Conservation (phyloP, 2,888 invertebrate genomes). For the Strigamia crassipes region DNA sequence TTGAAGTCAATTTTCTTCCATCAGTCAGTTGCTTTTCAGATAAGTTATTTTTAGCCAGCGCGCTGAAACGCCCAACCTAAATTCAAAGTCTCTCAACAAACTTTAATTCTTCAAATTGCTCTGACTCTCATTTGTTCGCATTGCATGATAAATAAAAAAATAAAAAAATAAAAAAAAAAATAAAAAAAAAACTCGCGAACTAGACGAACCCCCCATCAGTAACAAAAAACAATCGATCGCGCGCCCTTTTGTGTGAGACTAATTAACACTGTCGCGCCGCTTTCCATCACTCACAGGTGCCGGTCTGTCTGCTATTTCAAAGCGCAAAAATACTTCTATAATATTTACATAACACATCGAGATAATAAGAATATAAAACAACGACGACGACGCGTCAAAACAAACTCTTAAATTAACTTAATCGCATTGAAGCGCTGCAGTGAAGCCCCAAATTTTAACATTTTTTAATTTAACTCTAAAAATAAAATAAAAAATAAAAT, state of each 20-base stretch:
- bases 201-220: not conserved
- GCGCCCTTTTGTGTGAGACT: not conserved
- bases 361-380: not conserved
- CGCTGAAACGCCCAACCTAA: not conserved
- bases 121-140: not conserved
- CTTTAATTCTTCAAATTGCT: too few relatives aligned
- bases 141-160: too few relatives aligned
- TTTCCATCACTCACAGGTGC: constrained; percentile 2
- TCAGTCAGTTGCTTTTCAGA: not conserved
- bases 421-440: not conserved
- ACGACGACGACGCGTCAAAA: not conserved
- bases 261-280: constrained; percentile 34
- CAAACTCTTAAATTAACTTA: too few relatives aligned
- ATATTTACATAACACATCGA: constrained; percentile 8
- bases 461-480: too few relatives aligned
- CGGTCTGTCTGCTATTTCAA: constrained; percentile 5
- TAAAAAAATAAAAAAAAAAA: too few relatives aligned
- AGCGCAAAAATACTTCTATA: not conserved
- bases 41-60: constrained; percentile 4
- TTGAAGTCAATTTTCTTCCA: constrained; percentile 1
- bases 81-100: not conserved
- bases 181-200: not conserved
- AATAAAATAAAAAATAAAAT: too few relatives aligned
- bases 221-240: not conserved
- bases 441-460: too few relatives aligned